Conservation (phyloP, 2,797 vertebrate genomes). For the Gobionotothen gibberifrons region DNA sequence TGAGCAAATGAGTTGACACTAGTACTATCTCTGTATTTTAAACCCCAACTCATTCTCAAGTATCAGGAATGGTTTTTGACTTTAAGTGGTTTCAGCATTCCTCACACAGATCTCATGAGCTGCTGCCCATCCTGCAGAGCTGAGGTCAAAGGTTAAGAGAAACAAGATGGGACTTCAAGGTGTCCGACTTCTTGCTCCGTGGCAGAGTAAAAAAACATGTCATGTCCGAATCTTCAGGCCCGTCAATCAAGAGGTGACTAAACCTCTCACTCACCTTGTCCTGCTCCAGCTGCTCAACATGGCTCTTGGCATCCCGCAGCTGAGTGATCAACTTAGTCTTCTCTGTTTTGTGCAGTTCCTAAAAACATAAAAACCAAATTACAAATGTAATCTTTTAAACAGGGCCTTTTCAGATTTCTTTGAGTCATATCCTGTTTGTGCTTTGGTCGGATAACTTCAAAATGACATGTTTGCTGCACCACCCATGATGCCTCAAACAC, state of each 20-base stretch:
- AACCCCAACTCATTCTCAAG: slow-evolving; percentile 24
- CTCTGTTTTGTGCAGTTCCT: slow-evolving; percentile 96
- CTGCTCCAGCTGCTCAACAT: slow-evolving; percentile 97
- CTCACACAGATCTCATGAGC: slow-evolving; percentile 46
- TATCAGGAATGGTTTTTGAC: slow-evolving; percentile 36
- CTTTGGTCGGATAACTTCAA: slow-evolving; percentile 32
- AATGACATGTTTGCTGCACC: slow-evolving; percentile 57
- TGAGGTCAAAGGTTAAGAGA: slow-evolving; percentile 70
- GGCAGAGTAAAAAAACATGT: slow-evolving; percentile 42
- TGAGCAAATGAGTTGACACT: neutral
- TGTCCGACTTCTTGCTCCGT: slow-evolving; percentile 41
- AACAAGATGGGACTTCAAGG: slow-evolving; percentile 48
- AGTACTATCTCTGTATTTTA: slow-evolving; percentile 14
- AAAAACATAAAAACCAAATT: slow-evolving; percentile 52
- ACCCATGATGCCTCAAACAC: slow-evolving; percentile 64
- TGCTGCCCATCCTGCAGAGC: slow-evolving; percentile 48
- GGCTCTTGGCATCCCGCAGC: slow-evolving; percentile 95
- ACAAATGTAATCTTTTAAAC: slow-evolving; percentile 11
- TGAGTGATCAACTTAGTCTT: slow-evolving; percentile 98
- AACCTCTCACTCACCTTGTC: slow-evolving; percentile 92
- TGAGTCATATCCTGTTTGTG: neutral
- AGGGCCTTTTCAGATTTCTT: neutral
- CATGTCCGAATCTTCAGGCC: slow-evolving; percentile 21
- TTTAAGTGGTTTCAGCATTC: slow-evolving; percentile 55
- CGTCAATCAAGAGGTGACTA: slow-evolving; percentile 30